These are phyloP conservation scores for Condylostylus longicornis DNA, from an alignment of 1,140 invertebrate species.

Conservation along the genomic window DNA sequence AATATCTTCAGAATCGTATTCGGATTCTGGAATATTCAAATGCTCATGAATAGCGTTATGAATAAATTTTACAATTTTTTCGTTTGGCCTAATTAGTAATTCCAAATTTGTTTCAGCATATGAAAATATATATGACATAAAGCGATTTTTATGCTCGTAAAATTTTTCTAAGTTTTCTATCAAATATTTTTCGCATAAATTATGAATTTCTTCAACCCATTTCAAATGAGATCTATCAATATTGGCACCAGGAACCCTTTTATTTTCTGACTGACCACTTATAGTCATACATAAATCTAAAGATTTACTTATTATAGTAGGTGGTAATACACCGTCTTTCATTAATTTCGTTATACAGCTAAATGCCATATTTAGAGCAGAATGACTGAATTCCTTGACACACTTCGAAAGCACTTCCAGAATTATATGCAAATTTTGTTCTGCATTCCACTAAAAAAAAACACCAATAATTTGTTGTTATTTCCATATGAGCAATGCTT, in stretches of 20 bases:
- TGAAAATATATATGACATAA: constrained; percentile 11
- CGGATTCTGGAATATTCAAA: constrained; percentile 15
- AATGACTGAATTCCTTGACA: constrained; percentile 13
- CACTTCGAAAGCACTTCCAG: constrained; percentile 12
- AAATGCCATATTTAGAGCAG: constrained; percentile 22
- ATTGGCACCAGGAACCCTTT: neutral
- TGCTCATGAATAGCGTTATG: constrained; percentile 20
- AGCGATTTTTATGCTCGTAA: constrained; percentile 7
- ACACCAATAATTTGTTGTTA: neutral
- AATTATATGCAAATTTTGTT: constrained; percentile 10
- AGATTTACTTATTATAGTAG: constrained; percentile 8
- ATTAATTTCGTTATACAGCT: constrained; percentile 11
- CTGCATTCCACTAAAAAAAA: constrained; percentile 10
- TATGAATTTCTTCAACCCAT: constrained; percentile 10
- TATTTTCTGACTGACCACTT: constrained; percentile 5
- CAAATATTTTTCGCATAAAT: constrained; percentile 5
- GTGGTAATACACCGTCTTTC: constrained; percentile 6
- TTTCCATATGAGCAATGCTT: too few species aligned
- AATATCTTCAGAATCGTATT: constrained; percentile 26
- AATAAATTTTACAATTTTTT: constrained; percentile 14
- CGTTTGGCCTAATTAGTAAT: constrained; percentile 9
- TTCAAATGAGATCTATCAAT: neutral
- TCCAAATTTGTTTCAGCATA: constrained; percentile 23
- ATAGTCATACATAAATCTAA: constrained; percentile 9
- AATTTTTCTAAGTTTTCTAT: constrained; percentile 7